Base-by-base conservation (phyloP, 1,140 invertebrate species). In the Elymnias hypermnestra region DNA sequence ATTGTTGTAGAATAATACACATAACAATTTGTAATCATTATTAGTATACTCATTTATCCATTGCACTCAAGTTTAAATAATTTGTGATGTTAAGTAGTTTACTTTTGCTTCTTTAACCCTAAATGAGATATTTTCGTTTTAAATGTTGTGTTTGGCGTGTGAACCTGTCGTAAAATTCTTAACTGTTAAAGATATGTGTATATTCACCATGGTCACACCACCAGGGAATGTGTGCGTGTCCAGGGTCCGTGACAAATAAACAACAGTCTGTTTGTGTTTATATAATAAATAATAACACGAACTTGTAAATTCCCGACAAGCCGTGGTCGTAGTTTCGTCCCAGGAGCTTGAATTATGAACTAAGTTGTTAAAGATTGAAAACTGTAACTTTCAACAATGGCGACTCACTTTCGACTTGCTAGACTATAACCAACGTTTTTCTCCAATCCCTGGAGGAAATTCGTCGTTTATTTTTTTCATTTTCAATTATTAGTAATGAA, bases 361-460 rank as follows among this genome's bases (percentile, higher is more conserved):
- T 61, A 68, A 67, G 54, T 72, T 72, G 57, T 63, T 58, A 59
- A 65, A 70, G 66, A 76, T 76, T 76, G 69, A 76, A 74, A 78
- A 78, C 61, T 63, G 58, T 64, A 73, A 74, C 56, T 74, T 70
- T 63, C 48, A 72, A 76, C 71, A 76, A 72, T 73, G 57, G 53
- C 49, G 54, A 68, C 57, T 68, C 63, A 68, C 55, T 68, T 67
- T 61, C 57, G 48, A 44, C 47, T 48, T 46, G 45, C 52, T 47
- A 39, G 50, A 59, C 63, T 72, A 75, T 72, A 65, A 70, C 58
- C 23, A 56, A 54, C 53, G 58, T 73, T 78, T 74, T 73, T 72
- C 58, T 60, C 23, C 58, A 15, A 61, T 29, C 61, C 47, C 52
- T 28, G 21, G 61, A 56, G 54, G 63, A 60, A 57, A n/a, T 12